A percentile compares a stretch with the other conserved stretches of the same genome.
These are phyloP conservation scores for Drosophila koepferae DNA, from an alignment of 2,888 invertebrate species.

Conservation along the genomic window DNA sequence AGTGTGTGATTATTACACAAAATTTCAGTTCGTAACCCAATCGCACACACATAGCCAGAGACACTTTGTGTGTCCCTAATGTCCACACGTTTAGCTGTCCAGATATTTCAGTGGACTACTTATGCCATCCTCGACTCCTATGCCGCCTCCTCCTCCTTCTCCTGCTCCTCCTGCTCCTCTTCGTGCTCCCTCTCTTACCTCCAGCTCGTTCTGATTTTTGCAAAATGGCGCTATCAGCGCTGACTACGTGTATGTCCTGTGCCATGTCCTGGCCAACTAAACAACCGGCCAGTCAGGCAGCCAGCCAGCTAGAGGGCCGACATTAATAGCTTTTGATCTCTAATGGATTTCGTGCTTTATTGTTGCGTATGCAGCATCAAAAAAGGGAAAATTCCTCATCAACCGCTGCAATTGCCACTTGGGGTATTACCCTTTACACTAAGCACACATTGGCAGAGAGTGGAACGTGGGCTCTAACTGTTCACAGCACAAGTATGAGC, in stretches of 20 bases:
- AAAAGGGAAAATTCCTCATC: conserved; percentile 22
- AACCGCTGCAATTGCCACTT: conserved; percentile 33
- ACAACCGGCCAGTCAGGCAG: neutral
- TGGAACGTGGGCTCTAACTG: conserved; percentile 1
- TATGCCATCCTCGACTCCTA: conserved; percentile 29
- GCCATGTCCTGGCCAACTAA: conserved; percentile 9
- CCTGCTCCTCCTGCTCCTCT: no score
- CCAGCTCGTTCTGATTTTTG: neutral
- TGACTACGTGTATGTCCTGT: conserved; percentile 44
- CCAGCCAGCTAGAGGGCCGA: conserved; percentile 13
- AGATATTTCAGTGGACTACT: conserved; percentile 50
- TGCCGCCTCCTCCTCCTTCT: neutral
- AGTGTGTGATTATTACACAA: conserved; percentile 52
- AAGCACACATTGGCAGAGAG: neutral
- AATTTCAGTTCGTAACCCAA: conserved; percentile 30
- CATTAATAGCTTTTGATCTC: conserved; percentile 68
- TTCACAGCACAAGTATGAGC: neutral
- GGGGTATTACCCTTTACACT: conserved; percentile 1
- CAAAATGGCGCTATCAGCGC: conserved; percentile 58
- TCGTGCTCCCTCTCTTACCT: neutral
- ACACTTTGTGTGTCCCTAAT: conserved; percentile 53
- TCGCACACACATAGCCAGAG: conserved; percentile 2
- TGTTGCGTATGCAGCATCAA: conserved; percentile 39
- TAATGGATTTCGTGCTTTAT: conserved; percentile 68
- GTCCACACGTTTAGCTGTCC: conserved; percentile 52